Evolutionary conservation across 2,113 vertebrate species (phyloP).

Genomic region (Hyla sarda): DNA sequence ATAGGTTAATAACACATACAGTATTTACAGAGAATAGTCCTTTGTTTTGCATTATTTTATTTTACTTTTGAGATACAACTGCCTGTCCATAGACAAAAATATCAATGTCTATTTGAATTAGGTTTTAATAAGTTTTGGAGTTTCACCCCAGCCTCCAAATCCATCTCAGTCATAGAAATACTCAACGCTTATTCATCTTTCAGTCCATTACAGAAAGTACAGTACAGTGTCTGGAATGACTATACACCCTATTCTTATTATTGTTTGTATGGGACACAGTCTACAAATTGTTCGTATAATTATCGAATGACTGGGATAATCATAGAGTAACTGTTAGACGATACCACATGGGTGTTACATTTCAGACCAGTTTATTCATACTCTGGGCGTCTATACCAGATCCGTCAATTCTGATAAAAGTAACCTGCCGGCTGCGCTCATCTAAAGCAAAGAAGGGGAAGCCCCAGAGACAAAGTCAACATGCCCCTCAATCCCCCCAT

Average conservation of each 20-base stretch:
- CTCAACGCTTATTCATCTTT: slow-evolving; percentile 9
- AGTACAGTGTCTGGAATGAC: slow-evolving; percentile 8
- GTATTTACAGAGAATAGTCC: no score
- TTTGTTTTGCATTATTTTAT: no score
- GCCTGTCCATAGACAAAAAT: not conserved
- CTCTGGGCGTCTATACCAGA: not conserved
- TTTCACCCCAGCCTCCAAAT: not conserved
- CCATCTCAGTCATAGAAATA: not conserved
- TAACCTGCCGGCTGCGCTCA: not conserved
- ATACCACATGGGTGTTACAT: slow-evolving; percentile 12
- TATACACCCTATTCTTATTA: not conserved
- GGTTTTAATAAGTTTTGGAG: not conserved
- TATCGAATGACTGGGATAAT: slow-evolving; percentile 13
- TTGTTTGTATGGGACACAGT: not conserved
- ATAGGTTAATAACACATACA: no score
- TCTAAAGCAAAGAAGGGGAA: not conserved
- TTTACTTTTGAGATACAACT: not conserved
- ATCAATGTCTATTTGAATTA: not conserved
- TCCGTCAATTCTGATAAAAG: not conserved
- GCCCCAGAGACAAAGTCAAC: not conserved
- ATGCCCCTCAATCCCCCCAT: not conserved
- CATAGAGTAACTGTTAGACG: not conserved
- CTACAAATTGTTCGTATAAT: slow-evolving; percentile 26
- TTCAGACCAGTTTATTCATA: not conserved
- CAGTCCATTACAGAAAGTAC: slow-evolving; percentile 6